A percentile compares a stretch with the other conserved stretches of the same genome.
Conservation (phyloP, 2,113 vertebrate genomes). For the Pholis gunnellus region DNA sequence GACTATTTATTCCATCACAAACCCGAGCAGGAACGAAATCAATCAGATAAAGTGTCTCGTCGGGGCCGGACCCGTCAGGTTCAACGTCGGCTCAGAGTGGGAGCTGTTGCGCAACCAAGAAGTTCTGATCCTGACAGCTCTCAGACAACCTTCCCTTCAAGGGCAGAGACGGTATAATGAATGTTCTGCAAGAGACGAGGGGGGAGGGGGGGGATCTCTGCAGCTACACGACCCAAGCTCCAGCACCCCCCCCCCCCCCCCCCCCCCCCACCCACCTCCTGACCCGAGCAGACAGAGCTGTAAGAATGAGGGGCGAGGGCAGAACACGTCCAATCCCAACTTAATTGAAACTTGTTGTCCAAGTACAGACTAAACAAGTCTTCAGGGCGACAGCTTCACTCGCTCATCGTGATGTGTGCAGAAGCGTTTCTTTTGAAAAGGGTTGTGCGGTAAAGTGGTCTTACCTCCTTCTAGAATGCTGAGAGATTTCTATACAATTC, state of each 20-base stretch:
- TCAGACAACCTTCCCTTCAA: slow-evolving; percentile 25
- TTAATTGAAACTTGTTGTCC: slow-evolving; percentile 21
- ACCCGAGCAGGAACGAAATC: not conserved
- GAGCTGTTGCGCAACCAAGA: slow-evolving; percentile 2
- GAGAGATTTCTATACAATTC: too few relatives aligned
- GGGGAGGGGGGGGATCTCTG: not conserved
- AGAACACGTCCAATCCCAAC: not conserved
- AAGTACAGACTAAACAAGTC: not conserved
- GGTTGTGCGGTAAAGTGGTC: too few relatives aligned
- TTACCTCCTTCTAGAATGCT: too few relatives aligned
- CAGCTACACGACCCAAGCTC: not conserved
- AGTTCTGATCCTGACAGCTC: slow-evolving; percentile 24
- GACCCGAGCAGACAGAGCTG: not conserved
- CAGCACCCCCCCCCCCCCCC: not conserved
- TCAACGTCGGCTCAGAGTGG: not conserved
- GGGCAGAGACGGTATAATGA: slow-evolving; percentile 17
- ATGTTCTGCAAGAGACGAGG: not conserved
- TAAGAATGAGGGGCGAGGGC: not conserved
- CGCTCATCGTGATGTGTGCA: too few relatives aligned
- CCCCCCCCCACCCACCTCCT: slow-evolving; percentile 4
- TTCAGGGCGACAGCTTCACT: too few relatives aligned
- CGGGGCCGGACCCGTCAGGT: not conserved
- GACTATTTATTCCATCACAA: slow-evolving; percentile 18
- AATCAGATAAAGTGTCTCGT: slow-evolving; percentile 23
- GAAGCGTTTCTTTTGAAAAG: too few relatives aligned